These are phyloP conservation scores for Plodia interpunctella DNA, from an alignment of 1,140 invertebrate species.

Conservation along the genomic window DNA sequence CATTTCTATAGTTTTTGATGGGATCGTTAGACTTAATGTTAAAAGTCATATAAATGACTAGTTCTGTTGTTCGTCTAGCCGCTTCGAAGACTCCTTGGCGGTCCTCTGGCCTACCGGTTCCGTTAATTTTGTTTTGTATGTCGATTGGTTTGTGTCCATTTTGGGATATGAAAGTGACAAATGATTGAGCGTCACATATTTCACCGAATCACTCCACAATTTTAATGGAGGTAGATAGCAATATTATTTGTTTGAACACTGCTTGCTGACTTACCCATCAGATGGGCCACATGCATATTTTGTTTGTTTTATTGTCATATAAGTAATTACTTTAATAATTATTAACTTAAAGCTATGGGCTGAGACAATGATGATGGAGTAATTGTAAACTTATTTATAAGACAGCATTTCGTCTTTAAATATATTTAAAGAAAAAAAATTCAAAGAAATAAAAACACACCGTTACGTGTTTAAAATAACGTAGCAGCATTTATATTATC, in stretches of 20 bases:
- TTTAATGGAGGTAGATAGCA: not conserved
- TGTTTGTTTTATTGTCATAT: no score
- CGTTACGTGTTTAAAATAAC: not conserved
- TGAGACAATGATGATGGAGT: no score
- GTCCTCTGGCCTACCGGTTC: slow-evolving; percentile 23
- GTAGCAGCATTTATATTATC: not conserved
- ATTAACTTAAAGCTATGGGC: no score
- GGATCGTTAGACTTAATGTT: not conserved
- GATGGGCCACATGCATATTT: no score
- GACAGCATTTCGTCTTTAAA: no score
- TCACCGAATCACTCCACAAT: not conserved
- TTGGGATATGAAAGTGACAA: slow-evolving; percentile 23
- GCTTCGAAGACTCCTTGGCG: not conserved
- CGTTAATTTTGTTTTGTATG: slow-evolving; percentile 22
- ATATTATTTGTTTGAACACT: not conserved
- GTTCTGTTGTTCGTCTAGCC: slow-evolving; percentile 3
- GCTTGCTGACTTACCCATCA: no score
- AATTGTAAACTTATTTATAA: no score
- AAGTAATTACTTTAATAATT: no score
- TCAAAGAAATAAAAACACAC: no score
- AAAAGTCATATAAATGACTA: not conserved
- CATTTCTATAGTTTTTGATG: slow-evolving; percentile 2
- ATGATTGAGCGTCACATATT: slow-evolving; percentile 6
- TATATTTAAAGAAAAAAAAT: no score
- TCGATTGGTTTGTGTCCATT: slow-evolving; percentile 21